Evolutionary conservation across 2,113 vertebrate genomes (phyloP).

Genomic region (Amphiprion ocellaris): DNA sequence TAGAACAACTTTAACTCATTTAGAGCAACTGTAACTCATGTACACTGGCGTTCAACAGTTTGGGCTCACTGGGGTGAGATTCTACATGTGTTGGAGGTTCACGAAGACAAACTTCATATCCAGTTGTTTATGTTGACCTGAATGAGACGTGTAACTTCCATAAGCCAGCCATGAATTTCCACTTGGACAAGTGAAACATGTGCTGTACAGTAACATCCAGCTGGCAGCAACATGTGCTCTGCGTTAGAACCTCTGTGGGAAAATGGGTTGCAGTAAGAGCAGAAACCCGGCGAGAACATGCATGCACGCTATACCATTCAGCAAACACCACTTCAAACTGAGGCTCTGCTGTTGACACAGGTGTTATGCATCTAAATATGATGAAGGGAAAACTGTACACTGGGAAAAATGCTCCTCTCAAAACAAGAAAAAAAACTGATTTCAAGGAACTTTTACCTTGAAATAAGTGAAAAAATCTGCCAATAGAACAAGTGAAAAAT

Average conservation of each 20-base stretch:
- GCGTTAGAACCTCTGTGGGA: conserved; percentile 54
- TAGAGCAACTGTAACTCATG: too few relatives aligned
- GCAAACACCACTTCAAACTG: conserved; percentile 30
- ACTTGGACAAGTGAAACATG: conserved; percentile 20
- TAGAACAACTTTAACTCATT: too few relatives aligned
- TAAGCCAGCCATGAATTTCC: conserved; percentile 5
- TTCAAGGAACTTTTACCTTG: too few relatives aligned
- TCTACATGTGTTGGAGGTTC: background rate
- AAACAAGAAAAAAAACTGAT: too few relatives aligned
- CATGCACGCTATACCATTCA: conserved; percentile 50
- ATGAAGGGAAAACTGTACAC: conserved; percentile 34
- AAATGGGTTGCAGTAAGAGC: conserved; percentile 34
- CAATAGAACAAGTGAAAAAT: too few relatives aligned
- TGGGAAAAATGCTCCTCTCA: too few relatives aligned
- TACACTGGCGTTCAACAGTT: too few relatives aligned
- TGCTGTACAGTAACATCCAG: conserved; percentile 44
- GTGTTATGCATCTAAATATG: conserved; percentile 50
- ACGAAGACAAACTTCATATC: background rate
- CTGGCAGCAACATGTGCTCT: conserved; percentile 49
- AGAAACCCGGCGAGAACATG: conserved; percentile 35
- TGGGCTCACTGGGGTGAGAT: too few relatives aligned
- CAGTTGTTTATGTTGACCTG: conserved; percentile 11
- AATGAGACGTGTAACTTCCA: conserved; percentile 16
- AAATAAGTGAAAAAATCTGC: too few relatives aligned
- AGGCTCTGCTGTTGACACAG: conserved; percentile 51